Evolutionary conservation across 2,888 invertebrate species (phyloP).

Genomic region (Drosophila anceps): DNA sequence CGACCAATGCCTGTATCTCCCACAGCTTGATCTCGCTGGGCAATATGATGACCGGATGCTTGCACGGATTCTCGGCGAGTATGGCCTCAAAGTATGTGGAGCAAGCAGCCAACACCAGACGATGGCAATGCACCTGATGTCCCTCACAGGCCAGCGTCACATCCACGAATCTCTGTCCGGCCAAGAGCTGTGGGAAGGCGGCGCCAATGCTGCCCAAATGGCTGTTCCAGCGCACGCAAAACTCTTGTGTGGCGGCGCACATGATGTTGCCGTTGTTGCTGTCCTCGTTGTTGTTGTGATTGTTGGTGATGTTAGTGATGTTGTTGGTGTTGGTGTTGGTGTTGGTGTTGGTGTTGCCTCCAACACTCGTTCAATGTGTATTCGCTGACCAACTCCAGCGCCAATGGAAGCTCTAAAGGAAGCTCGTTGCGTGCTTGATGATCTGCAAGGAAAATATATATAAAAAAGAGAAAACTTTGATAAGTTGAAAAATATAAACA

Average conservation of each 20-base stretch:
- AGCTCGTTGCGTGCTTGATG: conserved; percentile 6
- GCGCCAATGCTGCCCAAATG: conserved; percentile 85
- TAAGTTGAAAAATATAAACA: neutral
- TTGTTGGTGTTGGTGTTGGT: neutral
- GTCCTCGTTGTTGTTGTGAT: neutral
- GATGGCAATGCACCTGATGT: conserved; percentile 93
- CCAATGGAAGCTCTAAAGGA: conserved; percentile 21
- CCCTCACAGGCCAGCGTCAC: conserved; percentile 95
- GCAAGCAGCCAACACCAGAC: conserved; percentile 93
- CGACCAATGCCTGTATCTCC: conserved; percentile 94
- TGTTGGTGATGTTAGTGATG: neutral
- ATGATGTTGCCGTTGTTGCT: conserved; percentile 29
- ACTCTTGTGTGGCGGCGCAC: conserved; percentile 81
- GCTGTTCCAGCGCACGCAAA: conserved; percentile 85
- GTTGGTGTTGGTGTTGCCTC: neutral
- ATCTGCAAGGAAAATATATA: neutral
- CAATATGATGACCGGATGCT: conserved; percentile 92
- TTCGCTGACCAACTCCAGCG: conserved; percentile 1
- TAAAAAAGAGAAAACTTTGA: neutral
- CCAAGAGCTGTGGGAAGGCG: conserved; percentile 85
- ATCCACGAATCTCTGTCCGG: conserved; percentile 89
- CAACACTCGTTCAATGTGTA: neutral
- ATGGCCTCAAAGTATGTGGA: conserved; percentile 93
- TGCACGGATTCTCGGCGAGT: conserved; percentile 93
- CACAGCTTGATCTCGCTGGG: conserved; percentile 94